Evolutionary conservation across 2,888 invertebrate genomes (phyloP).

Genomic region (Heliothis peltigera): DNA sequence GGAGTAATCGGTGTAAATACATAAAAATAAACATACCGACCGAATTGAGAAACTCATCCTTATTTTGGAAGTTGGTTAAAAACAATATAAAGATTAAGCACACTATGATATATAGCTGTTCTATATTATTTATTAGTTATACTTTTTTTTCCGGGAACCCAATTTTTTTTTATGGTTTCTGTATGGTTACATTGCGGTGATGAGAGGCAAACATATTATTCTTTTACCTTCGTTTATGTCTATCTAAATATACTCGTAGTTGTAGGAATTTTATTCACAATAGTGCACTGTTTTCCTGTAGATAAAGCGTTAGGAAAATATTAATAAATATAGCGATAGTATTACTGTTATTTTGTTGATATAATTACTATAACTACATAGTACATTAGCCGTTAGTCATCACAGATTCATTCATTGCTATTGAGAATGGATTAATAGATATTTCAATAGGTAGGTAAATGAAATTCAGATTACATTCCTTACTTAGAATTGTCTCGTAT

Average conservation of each 20-base stretch:
- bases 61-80: no score
- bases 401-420: slow-evolving; percentile 42
- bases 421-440: slow-evolving; percentile 15
- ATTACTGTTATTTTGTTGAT: slow-evolving; percentile 15
- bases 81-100: no score
- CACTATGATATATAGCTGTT: no score
- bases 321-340: slow-evolving; percentile 9
- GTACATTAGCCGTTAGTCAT: slow-evolving; percentile 43
- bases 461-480: slow-evolving; percentile 44
- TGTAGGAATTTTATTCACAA: background rate
- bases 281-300: background rate
- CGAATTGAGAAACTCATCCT: no score
- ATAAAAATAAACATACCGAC: no score
- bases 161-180: no score
- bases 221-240: background rate
- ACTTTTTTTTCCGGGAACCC: no score
- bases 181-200: background rate
- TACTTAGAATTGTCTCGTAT: slow-evolving; percentile 2
- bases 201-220: background rate
- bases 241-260: background rate
- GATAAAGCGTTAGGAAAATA: slow-evolving; percentile 26
- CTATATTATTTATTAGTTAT: no score
- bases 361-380: slow-evolving; percentile 44
- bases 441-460: slow-evolving; percentile 49
- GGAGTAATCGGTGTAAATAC: no score